A percentile compares a stretch with the other conserved stretches of the same genome.
Conservation (phyloP, 2,888 invertebrate genomes). For the Apotomis capreana region DNA sequence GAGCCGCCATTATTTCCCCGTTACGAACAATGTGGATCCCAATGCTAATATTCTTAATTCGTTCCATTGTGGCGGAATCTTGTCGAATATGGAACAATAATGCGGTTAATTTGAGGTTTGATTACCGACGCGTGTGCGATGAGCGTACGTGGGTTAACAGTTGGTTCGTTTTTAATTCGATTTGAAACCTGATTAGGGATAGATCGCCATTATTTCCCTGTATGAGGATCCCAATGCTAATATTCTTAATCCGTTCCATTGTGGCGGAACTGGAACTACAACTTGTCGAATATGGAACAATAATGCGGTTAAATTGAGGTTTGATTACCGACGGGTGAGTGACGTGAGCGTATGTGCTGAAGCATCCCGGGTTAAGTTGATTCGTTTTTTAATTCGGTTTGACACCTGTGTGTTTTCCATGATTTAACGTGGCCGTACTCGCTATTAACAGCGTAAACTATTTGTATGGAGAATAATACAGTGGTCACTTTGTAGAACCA, state of each 20-base stretch:
- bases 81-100: conserved; percentile 36
- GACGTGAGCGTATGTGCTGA: too few species aligned
- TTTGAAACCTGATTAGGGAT: background rate
- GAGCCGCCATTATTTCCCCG: conserved; percentile 66
- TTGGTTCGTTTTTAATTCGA: background rate
- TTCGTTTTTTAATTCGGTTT: too few species aligned
- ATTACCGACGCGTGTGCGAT: conserved; percentile 7
- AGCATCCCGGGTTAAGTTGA: too few species aligned
- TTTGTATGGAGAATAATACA: too few species aligned
- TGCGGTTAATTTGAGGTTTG: conserved; percentile 35
- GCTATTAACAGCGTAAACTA: too few species aligned
- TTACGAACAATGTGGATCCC: conserved; percentile 68
- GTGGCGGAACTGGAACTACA: conserved; percentile 12
- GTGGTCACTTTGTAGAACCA: too few species aligned
- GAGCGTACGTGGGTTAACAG: background rate
- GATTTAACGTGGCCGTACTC: too few species aligned
- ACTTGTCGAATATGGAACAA: conserved; percentile 8
- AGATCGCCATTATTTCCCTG: conserved; percentile 63
- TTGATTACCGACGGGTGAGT: too few species aligned
- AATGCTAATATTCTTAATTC: conserved; percentile 53
- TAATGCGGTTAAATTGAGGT: too few species aligned
- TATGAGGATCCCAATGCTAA: conserved; percentile 62
- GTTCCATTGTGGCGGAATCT: conserved; percentile 37
- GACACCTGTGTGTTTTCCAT: too few species aligned
- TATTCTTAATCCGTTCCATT: conserved; percentile 48